Conservation (phyloP, 2,797 vertebrate species). For the Sebastes paucispinis region DNA sequence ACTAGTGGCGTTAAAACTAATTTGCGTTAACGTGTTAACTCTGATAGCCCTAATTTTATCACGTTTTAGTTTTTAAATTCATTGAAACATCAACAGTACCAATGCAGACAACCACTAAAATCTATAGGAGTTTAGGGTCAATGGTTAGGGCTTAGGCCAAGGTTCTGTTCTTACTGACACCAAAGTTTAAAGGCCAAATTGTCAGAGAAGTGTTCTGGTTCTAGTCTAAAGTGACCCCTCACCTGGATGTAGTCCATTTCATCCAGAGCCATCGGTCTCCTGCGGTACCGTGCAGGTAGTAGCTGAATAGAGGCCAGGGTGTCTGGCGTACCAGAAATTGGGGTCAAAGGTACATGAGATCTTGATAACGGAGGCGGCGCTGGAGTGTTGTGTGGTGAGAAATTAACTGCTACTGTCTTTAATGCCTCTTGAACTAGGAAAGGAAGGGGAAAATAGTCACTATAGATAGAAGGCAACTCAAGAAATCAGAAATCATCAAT, state of each 20-base stretch:
- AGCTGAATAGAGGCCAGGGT: constrained; percentile 72
- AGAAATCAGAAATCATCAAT: neutral
- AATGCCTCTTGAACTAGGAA: constrained; percentile 73
- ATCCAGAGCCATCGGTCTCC: constrained; percentile 71
- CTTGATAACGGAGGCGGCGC: constrained; percentile 41
- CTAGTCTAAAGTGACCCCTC: neutral
- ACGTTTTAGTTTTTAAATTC: neutral
- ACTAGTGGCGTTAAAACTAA: neutral
- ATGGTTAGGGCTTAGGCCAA: neutral
- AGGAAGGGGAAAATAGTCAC: neutral
- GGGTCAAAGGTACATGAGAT: constrained; percentile 55
- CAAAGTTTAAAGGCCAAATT: neutral
- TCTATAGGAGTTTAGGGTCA: neutral
- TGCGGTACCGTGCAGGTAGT: constrained; percentile 79
- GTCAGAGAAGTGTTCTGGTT: neutral
- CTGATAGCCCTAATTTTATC: too few relatives aligned
- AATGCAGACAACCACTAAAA: neutral
- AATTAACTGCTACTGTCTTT: constrained; percentile 57
- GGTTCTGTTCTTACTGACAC: neutral
- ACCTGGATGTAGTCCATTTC: constrained; percentile 86
- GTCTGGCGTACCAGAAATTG: constrained; percentile 74
- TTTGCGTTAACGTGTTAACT: neutral
- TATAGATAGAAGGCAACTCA: neutral
- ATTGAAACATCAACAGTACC: neutral
- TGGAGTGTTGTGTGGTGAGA: constrained; percentile 51